Conservation (phyloP, 1,140 invertebrate genomes). For the Halictus rubicundus region DNA sequence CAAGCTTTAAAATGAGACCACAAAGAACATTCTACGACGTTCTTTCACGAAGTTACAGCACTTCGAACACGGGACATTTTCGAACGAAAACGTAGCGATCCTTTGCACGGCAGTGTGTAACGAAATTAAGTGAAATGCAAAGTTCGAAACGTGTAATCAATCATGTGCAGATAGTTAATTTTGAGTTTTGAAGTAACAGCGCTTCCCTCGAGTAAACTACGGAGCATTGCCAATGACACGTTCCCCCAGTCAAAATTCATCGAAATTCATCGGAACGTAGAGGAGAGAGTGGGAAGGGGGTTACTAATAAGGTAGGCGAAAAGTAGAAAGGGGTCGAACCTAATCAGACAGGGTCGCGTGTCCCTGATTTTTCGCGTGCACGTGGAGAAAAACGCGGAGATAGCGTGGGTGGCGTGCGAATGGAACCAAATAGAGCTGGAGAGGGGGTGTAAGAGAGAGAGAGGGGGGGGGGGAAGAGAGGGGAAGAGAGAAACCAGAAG, state of each 20-base stretch:
- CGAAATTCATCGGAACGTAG: not conserved
- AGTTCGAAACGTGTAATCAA: too few relatives aligned
- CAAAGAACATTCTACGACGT: too few relatives aligned
- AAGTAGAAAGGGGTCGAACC: not conserved
- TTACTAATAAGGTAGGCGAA: not conserved
- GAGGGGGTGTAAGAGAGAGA: not conserved
- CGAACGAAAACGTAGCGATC: too few relatives aligned
- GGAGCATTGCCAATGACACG: too few relatives aligned
- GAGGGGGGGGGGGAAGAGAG: not conserved
- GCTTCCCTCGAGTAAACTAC: too few relatives aligned
- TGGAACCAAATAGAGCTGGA: not conserved
- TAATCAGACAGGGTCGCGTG: conserved; percentile 7
- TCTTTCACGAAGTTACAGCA: too few relatives aligned
- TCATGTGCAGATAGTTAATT: too few relatives aligned
- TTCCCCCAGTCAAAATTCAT: not conserved
- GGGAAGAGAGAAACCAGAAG: not conserved
- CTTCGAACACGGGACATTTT: too few relatives aligned
- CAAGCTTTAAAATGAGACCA: too few relatives aligned
- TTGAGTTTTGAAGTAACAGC: too few relatives aligned
- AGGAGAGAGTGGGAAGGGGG: not conserved
- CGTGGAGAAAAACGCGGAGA: conserved; percentile 54
- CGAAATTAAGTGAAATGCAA: too few relatives aligned
- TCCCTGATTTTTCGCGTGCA: conserved; percentile 56
- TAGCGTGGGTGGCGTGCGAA: conserved; percentile 34
- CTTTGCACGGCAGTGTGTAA: too few relatives aligned